These are phyloP conservation scores for Amyelois transitella DNA, from an alignment of 1,140 invertebrate species.

Conservation along the genomic window DNA sequence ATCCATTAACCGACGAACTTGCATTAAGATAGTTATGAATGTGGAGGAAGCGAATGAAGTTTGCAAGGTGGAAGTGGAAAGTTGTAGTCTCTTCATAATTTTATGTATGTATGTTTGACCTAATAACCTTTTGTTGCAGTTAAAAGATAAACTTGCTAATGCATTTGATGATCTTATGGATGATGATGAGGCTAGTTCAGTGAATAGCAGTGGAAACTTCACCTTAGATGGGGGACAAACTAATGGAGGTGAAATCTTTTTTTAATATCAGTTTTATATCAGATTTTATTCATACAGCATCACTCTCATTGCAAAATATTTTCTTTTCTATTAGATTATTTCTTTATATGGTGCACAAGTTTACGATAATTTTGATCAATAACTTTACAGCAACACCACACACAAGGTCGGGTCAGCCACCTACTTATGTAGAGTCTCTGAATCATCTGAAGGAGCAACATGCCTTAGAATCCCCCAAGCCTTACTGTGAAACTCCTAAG, in stretches of 20 bases:
- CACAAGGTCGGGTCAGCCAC: conserved; percentile 41
- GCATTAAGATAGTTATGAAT: no score
- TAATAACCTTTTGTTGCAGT: conserved; percentile 42
- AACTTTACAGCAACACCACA: conserved; percentile 23
- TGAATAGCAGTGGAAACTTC: conserved; percentile 69
- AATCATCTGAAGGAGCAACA: conserved; percentile 57
- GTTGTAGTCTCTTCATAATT: no score
- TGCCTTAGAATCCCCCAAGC: conserved; percentile 41
- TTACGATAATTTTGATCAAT: no score
- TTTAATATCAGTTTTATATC: no score
- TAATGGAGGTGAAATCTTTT: conserved; percentile 37
- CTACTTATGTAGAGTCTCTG: conserved; percentile 58
- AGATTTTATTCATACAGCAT: no score
- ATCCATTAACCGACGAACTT: no score
- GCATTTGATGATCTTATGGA: conserved; percentile 76
- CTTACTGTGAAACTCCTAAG: conserved; percentile 54
- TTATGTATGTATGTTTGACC: background rate
- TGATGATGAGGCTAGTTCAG: conserved; percentile 74
- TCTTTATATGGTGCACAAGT: no score
- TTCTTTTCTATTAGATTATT: no score
- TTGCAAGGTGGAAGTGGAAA: no score
- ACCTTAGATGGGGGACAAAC: conserved; percentile 44
- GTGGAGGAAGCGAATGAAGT: no score
- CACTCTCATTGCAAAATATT: no score
- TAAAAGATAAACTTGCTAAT: conserved; percentile 73